phyloP scores from a whole-genome alignment of 2,797 vertebrate genomes.

The Thunnus albacares region DNA sequence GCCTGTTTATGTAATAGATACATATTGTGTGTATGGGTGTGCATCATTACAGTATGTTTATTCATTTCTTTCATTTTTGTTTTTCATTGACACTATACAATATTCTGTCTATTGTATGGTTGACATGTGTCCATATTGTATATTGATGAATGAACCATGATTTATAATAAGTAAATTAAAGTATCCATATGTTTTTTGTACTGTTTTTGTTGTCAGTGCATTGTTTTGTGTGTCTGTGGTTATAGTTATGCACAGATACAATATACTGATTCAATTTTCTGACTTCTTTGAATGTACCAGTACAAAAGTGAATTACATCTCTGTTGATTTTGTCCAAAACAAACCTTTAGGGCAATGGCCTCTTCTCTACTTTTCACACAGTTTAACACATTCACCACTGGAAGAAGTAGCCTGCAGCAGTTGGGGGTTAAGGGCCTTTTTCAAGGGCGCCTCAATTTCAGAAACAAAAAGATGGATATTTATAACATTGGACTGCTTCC shows the following conservation, averaged over 20 bases:
- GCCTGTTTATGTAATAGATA: slow-evolving; percentile 27
- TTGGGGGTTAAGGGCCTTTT: too few species aligned
- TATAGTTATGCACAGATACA: neutral
- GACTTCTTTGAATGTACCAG: neutral
- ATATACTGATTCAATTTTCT: neutral
- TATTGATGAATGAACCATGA: slow-evolving; percentile 46
- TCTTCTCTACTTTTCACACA: too few species aligned
- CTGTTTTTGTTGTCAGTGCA: slow-evolving; percentile 11
- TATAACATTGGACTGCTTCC: too few species aligned
- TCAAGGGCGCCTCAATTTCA: too few species aligned
- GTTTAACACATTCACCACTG: too few species aligned
- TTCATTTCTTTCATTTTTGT: slow-evolving; percentile 33
- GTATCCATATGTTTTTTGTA: slow-evolving; percentile 57
- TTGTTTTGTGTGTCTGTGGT: neutral
- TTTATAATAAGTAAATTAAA: slow-evolving; percentile 66
- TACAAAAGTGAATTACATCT: too few species aligned
- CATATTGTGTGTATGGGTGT: slow-evolving; percentile 21
- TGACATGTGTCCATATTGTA: slow-evolving; percentile 19
- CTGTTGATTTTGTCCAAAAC: too few species aligned
- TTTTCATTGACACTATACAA: slow-evolving; percentile 32
- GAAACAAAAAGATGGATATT: too few species aligned
- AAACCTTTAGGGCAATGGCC: too few species aligned
- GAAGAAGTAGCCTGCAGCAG: too few species aligned
- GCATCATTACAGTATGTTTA: slow-evolving; percentile 22
- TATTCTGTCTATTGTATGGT: slow-evolving; percentile 35